These are phyloP conservation scores for Frankliniella intonsa DNA, from an alignment of 2,888 invertebrate species.

Conservation along the genomic window DNA sequence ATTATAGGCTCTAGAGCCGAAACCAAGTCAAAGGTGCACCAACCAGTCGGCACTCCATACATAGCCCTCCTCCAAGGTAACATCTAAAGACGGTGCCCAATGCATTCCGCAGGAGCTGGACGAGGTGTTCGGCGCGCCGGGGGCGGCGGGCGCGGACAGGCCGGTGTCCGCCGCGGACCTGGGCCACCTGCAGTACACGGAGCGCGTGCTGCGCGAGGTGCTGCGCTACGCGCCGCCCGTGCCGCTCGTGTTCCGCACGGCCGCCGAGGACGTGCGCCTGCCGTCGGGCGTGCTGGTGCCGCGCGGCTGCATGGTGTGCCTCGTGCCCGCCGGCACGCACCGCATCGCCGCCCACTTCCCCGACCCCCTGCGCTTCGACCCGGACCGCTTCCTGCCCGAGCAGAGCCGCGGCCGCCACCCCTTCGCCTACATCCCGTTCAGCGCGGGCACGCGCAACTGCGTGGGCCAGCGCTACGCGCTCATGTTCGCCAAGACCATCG, in stretches of 20 bases:
- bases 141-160: neutral
- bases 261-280: neutral
- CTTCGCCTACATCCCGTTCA: conserved; percentile 35
- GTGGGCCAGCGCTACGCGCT: conserved; percentile 34
- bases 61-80: too few species aligned
- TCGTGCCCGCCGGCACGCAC: conserved; percentile 14
- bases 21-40: too few species aligned
- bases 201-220: conserved; percentile 8
- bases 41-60: too few species aligned
- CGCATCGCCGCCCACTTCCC: neutral
- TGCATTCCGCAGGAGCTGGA: neutral
- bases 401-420: conserved; percentile 5
- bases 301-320: neutral
- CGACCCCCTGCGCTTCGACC: conserved; percentile 13
- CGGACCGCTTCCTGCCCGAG: neutral
- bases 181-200: conserved; percentile 21
- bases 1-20: too few species aligned
- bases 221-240: conserved; percentile 14
- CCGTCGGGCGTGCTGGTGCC: neutral
- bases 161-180: neutral
- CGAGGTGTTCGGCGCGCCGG: neutral
- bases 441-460: conserved; percentile 12
- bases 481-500: conserved; percentile 34
- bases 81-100: too few species aligned
- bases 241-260: neutral